Conservation (phyloP, 2,888 invertebrate genomes). For the Orthosia gothica region DNA sequence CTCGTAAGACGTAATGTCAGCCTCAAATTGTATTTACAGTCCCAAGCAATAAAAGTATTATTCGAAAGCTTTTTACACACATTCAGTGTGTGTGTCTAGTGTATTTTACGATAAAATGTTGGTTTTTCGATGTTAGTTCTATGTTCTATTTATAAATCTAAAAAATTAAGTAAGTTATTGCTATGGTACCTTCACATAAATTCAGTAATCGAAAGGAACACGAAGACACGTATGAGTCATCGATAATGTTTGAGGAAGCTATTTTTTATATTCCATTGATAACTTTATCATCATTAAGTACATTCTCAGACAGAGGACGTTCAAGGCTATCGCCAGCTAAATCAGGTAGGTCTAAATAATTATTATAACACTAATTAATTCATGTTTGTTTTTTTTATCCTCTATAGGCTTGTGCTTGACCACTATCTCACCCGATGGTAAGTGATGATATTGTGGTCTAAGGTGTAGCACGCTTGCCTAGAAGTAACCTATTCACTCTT, state of each 20-base stretch:
- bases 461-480: no score
- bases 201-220: conserved; percentile 2
- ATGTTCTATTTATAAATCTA: background rate
- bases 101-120: conserved; percentile 28
- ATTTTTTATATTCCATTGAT: background rate
- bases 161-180: background rate
- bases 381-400: background rate
- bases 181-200: background rate
- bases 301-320: background rate
- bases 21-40: conserved; percentile 29
- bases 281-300: background rate
- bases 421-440: no score
- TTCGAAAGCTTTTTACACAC: conserved; percentile 28
- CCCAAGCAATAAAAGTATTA: conserved; percentile 25
- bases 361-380: background rate
- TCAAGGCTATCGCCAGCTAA: background rate
- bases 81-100: background rate
- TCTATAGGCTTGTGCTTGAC: no score
- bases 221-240: background rate
- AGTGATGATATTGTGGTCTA: no score
- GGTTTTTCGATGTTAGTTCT: background rate
- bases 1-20: conserved; percentile 19
- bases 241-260: background rate
- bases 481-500: no score
- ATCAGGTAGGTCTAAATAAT: background rate